These are phyloP conservation scores for Salvator merianae DNA, from an alignment of 2,113 vertebrate species.

Conservation along the genomic window DNA sequence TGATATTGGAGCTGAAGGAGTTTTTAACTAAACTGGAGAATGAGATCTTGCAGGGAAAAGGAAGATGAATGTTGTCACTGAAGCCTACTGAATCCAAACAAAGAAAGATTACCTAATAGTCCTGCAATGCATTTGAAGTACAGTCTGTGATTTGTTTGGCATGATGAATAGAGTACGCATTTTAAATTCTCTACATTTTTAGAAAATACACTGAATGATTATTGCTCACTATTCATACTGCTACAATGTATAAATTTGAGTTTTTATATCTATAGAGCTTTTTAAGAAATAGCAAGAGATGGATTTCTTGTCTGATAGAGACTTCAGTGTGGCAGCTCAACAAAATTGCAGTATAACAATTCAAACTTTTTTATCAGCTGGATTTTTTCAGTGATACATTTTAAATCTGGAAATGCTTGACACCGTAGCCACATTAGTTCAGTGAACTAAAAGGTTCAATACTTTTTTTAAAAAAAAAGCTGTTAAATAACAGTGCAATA, in stretches of 20 bases:
- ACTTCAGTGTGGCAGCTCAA: constrained; percentile 35
- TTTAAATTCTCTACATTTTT: constrained; percentile 78
- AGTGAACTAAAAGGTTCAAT: constrained; percentile 47
- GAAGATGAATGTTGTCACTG: constrained; percentile 83
- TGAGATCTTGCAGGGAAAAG: constrained; percentile 68
- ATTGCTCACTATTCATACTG: constrained; percentile 66
- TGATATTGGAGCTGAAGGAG: constrained; percentile 43
- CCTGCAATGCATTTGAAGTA: constrained; percentile 87
- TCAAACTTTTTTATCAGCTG: constrained; percentile 46
- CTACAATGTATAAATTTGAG: constrained; percentile 62
- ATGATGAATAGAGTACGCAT: constrained; percentile 77
- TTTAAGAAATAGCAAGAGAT: constrained; percentile 64
- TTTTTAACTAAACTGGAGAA: constrained; percentile 61
- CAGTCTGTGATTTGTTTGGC: constrained; percentile 86
- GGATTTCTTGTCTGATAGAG: constrained; percentile 38
- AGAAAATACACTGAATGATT: constrained; percentile 72
- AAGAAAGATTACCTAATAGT: constrained; percentile 88
- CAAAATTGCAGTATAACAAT: constrained; percentile 53
- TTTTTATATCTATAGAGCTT: constrained; percentile 62
- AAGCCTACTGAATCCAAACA: constrained; percentile 85
- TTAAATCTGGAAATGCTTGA: constrained; percentile 61
- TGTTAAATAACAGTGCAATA: background rate
- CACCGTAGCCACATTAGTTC: constrained; percentile 63
- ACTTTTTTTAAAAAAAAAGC: constrained; percentile 14
- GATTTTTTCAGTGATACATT: constrained; percentile 46